Evolutionary conservation across 2,113 vertebrate genomes (phyloP).

Genomic region (Semnornis frantzii): DNA sequence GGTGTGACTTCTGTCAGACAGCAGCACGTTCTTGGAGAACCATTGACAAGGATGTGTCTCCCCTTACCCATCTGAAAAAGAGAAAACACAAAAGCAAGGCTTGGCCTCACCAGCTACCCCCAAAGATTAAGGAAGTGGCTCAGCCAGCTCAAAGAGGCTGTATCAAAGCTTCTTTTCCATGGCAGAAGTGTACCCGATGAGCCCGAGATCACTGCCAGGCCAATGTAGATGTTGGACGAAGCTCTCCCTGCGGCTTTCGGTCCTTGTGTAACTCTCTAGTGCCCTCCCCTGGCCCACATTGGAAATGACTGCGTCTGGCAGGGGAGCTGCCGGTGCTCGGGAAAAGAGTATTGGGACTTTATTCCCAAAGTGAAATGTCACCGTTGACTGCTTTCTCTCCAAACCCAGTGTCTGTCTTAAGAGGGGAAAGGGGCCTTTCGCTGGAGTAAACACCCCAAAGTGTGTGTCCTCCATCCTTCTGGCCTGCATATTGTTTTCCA

Average conservation of each 20-base stretch:
- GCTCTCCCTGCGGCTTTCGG: not conserved
- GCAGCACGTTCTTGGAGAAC: not conserved
- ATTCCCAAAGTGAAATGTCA: not conserved
- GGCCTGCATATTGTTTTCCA: not conserved
- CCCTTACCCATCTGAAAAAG: not conserved
- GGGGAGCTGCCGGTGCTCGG: not conserved
- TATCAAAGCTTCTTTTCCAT: not conserved
- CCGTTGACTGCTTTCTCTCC: not conserved
- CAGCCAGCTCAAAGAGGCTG: not conserved
- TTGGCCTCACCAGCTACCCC: not conserved
- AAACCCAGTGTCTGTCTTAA: not conserved
- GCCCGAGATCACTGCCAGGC: not conserved
- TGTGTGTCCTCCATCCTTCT: rapidly evolving
- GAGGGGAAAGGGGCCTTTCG: not conserved
- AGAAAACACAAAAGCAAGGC: conserved; percentile 3
- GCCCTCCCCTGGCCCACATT: conserved; percentile 65
- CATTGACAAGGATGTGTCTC: not conserved
- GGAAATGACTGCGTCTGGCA: not conserved
- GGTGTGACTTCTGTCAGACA: not conserved
- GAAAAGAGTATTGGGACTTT: not conserved
- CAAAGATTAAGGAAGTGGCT: not conserved
- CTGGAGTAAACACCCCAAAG: too few relatives aligned
- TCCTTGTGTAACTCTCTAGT: conserved; percentile 67
- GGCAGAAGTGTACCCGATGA: not conserved
- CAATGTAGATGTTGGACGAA: not conserved